Evolutionary conservation across 53 echinoderm and acorn worm genomes (phyloP).

Genomic region (Patiria pectinifera): DNA sequence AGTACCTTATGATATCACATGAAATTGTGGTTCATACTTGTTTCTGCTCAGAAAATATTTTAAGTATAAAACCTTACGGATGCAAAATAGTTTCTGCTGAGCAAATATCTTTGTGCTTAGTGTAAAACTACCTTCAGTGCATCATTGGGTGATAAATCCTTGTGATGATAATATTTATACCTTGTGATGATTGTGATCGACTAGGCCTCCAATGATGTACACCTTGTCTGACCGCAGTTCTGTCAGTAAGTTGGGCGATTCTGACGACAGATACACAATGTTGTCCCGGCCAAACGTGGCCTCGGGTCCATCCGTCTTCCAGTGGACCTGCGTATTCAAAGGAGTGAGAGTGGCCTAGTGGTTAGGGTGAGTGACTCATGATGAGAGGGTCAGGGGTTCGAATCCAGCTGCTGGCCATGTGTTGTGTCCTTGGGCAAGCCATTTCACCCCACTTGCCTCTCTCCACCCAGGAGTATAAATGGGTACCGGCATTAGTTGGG

Average conservation of each 20-base stretch:
- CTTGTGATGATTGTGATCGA: conserved; percentile 98
- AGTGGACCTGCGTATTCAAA: conserved; percentile 62
- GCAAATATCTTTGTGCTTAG: too few species aligned
- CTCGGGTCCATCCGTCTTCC: conserved; percentile 68
- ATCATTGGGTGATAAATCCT: conserved; percentile 53
- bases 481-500: too few species aligned
- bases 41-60: neutral
- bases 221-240: conserved; percentile 76
- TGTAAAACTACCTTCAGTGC: neutral
- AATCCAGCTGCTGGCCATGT: too few species aligned
- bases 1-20: too few species aligned
- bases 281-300: conserved; percentile 79
- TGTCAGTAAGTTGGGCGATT: conserved; percentile 88
- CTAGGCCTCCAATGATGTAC: conserved; percentile 95
- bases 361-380: too few species aligned
- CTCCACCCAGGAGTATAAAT: too few species aligned
- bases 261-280: conserved; percentile 88
- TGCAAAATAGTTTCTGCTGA: neutral
- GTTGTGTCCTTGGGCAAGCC: too few species aligned
- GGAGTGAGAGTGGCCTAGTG: too few species aligned
- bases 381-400: too few species aligned
- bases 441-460: too few species aligned
- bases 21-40: too few species aligned
- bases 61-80: too few species aligned
- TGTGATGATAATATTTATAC: conserved; percentile 76